Evolutionary conservation across 2,888 invertebrate genomes (phyloP).

Genomic region (Zaprionus lineosus): DNA sequence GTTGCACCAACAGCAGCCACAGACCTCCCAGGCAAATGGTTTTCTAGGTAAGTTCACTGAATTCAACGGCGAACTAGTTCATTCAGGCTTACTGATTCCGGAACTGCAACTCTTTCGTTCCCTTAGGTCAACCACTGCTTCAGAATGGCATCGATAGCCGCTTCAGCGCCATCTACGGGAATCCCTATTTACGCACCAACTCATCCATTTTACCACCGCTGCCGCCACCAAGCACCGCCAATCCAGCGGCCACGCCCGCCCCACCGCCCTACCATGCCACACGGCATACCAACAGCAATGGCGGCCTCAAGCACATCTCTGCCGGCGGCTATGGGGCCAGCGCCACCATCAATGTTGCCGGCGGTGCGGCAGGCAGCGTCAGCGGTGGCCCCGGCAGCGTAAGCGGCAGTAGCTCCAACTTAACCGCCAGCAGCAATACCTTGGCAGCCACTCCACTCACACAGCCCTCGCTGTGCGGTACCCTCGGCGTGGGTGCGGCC

Average conservation of each 20-base stretch:
- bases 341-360: constrained; percentile 19
- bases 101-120: too few relatives aligned
- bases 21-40: constrained; percentile 75
- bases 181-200: constrained; percentile 91
- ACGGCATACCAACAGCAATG: constrained; percentile 75
- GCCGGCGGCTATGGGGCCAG: constrained; percentile 30
- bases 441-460: constrained; percentile 79
- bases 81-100: too few relatives aligned
- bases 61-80: constrained; percentile 5
- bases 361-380: constrained; percentile 80
- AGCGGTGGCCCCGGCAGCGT: constrained; percentile 83
- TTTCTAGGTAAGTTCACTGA: constrained; percentile 71
- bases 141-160: constrained; percentile 84
- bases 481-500: constrained; percentile 65
- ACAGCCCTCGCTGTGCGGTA: constrained; percentile 84
- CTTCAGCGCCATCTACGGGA: constrained; percentile 94
- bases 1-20: constrained; percentile 69
- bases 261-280: constrained; percentile 88
- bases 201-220: constrained; percentile 84
- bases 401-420: constrained; percentile 85
- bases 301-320: constrained; percentile 69
- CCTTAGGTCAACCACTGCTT: constrained; percentile 82
- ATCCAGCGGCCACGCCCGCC: constrained; percentile 91
- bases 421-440: constrained; percentile 81
- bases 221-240: constrained; percentile 87